Evolutionary conservation across 1,140 invertebrate species (phyloP).

Genomic region (Ostrea edulis): DNA sequence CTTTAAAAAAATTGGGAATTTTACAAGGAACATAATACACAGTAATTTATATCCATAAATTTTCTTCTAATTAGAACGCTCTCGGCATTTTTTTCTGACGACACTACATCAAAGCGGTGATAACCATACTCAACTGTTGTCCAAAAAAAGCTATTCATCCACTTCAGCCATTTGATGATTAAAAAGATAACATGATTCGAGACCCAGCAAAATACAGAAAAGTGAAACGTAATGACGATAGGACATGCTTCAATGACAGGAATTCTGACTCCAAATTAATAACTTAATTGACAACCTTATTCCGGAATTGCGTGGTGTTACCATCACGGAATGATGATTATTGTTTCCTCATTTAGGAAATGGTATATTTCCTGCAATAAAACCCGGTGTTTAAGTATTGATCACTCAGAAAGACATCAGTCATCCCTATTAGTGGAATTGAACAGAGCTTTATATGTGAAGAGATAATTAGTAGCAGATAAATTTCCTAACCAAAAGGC

Average conservation of each 20-base stretch:
- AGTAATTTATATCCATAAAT: constrained; percentile 23
- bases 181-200: constrained; percentile 26
- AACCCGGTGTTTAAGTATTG: constrained; percentile 28
- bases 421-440: constrained; percentile 28
- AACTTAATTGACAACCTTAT: constrained; percentile 37
- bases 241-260: constrained; percentile 33
- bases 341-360: constrained; percentile 33
- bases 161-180: constrained; percentile 31
- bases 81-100: constrained; percentile 2
- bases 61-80: constrained; percentile 31
- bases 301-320: constrained; percentile 37
- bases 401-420: background rate
- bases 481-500: background rate
- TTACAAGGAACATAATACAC: background rate
- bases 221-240: constrained; percentile 26
- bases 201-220: constrained; percentile 22
- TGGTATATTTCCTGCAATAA: constrained; percentile 23
- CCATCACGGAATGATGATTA: constrained; percentile 36
- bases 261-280: constrained; percentile 37
- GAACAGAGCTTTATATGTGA: background rate
- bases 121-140: constrained; percentile 29
- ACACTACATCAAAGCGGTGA: constrained; percentile 18
- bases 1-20: background rate
- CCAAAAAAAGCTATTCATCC: constrained; percentile 25
- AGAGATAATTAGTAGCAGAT: background rate